Base-by-base conservation (phyloP, 2,797 vertebrate genomes). In the Emys orbicularis region DNA sequence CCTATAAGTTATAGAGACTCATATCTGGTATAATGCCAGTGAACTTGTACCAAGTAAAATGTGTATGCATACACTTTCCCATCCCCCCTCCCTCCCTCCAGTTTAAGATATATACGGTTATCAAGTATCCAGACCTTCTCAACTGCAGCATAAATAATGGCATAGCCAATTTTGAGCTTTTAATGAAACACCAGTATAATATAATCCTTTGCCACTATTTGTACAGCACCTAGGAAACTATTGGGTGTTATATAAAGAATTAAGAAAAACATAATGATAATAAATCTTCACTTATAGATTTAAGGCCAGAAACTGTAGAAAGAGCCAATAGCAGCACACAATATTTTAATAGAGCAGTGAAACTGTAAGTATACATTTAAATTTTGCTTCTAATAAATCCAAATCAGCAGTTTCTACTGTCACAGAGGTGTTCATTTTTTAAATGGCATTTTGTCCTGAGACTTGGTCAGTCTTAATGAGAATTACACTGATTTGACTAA, bases 1-100 rank as follows among this genome's bases (percentile, higher is more conserved):
- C 79, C 77, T 81, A 90, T 95, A 84, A 92, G 92, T 96, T 93
- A 91, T 86, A 76, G 81, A 96, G 49, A 76, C 88, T 50, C 37
- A 90, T 93, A 96, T 90, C 81, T 84, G 81, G 89, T 76, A 37
- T 87, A 91, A 74, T 41, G 74, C 4, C 90, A n/a, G 31, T n/a
- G 37, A 50, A 52, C 47, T 95, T 86, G 52, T 44, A 81, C 13
- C 5, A 85, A 87, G 21, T 61, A 83, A 86, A 19, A 54, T 89
- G n/a, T 79, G 54, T 31, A 86, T 41, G 57, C 80, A 84, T 84
- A 44, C 2, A 0, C 23, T 76, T 37, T 21, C 52, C 84, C 81
- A 44, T 80, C 44, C 18, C 29, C 86, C 0, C 9, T 27, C 86
- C 0, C 59, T 90, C 89, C 79, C 86, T 27, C 68, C 92, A 81